Conservation (phyloP, 35 echinoderm and acorn worm species). For the Chiridota heheva region DNA sequence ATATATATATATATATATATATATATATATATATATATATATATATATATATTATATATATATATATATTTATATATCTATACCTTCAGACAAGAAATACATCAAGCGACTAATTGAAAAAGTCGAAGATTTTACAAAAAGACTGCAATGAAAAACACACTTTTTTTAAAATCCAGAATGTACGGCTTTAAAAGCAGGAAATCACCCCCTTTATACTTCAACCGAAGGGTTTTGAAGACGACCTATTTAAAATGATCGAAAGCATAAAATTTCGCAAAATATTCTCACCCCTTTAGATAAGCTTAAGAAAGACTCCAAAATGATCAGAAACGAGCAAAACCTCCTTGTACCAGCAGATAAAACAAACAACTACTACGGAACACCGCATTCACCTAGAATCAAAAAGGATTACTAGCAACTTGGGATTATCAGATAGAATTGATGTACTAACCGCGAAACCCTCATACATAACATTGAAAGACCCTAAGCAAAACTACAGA, state of each 20-base stretch:
- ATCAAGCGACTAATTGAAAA: not conserved
- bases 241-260: not conserved
- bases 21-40: not conserved
- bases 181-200: not conserved
- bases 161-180: not conserved
- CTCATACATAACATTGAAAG: conserved; percentile 25
- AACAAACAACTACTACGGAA: conserved; percentile 16
- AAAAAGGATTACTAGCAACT: conserved; percentile 22
- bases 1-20: not conserved
- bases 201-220: not conserved
- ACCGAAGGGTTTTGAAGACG: not conserved
- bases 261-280: not conserved
- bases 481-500: conserved; percentile 33
- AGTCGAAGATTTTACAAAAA: not conserved
- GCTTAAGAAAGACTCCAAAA: not conserved
- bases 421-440: conserved; percentile 20
- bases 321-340: no score
- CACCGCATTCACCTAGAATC: conserved; percentile 23
- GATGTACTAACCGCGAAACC: conserved; percentile 25
- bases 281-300: not conserved
- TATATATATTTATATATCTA: not conserved
- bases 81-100: not conserved
- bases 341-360: conserved; percentile 13
- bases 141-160: not conserved
- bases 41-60: not conserved